These are phyloP conservation scores for Cephalopachus bancanus DNA, from an alignment of 2,797 vertebrate genomes.

Conservation along the genomic window DNA sequence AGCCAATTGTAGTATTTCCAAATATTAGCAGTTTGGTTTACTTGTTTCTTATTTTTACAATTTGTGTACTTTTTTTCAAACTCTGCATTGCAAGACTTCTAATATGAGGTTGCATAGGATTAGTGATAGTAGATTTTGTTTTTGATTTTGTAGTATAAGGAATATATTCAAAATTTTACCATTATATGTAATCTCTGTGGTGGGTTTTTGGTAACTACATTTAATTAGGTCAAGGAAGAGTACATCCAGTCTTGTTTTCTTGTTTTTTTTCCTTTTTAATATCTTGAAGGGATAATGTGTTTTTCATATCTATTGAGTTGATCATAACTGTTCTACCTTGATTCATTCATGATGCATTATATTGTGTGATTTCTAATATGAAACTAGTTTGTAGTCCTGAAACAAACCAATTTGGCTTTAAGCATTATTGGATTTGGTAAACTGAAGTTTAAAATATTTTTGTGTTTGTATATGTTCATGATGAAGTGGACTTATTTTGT, in stretches of 20 bases:
- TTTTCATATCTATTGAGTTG: slow-evolving; percentile 27
- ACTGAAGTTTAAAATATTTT: slow-evolving; percentile 46
- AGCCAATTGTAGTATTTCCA: neutral
- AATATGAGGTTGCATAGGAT: neutral
- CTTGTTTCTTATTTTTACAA: slow-evolving; percentile 44
- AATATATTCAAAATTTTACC: neutral
- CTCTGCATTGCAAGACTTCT: neutral
- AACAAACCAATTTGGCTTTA: slow-evolving; percentile 32
- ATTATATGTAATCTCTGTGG: neutral
- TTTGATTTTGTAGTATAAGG: neutral
- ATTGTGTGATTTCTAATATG: slow-evolving; percentile 48
- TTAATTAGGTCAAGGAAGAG: slow-evolving; percentile 26
- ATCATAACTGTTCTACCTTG: slow-evolving; percentile 46
- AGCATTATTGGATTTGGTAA: slow-evolving; percentile 9
- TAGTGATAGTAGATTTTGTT: neutral
- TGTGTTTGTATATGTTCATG: neutral
- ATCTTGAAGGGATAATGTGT: neutral
- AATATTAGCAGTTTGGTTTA: slow-evolving; percentile 25
- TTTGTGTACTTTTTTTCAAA: neutral
- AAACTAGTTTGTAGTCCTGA: slow-evolving; percentile 10
- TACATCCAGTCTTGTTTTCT: neutral
- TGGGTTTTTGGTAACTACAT: neutral
- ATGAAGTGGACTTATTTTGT: slow-evolving; percentile 42
- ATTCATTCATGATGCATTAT: neutral
- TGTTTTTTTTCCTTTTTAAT: neutral